A percentile compares a stretch with the other conserved stretches of the same genome.
phyloP scores from a whole-genome alignment of 2,888 invertebrate genomes.

The Seira musarum region DNA sequence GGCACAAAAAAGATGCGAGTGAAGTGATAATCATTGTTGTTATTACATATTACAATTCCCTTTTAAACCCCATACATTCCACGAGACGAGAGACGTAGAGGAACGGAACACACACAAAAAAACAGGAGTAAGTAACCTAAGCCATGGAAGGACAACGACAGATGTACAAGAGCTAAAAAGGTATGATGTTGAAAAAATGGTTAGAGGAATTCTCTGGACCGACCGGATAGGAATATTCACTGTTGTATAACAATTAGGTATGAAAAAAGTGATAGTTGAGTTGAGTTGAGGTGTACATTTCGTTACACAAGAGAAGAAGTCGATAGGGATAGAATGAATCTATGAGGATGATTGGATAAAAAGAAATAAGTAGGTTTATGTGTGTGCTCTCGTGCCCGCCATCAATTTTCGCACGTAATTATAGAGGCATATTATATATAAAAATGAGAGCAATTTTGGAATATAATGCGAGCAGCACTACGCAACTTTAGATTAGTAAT shows the following conservation, averaged over 20 bases:
- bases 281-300: neutral
- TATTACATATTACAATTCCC: neutral
- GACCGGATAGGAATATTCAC: constrained; percentile 35
- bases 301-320: neutral
- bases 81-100: no score
- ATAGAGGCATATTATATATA: neutral
- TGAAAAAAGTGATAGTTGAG: neutral
- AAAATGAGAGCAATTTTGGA: neutral
- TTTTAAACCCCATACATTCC: neutral
- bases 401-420: constrained; percentile 23
- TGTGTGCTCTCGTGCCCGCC: constrained; percentile 32
- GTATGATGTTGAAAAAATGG: constrained; percentile 16
- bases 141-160: constrained; percentile 4
- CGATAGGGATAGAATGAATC: neutral
- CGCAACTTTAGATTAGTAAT: no score
- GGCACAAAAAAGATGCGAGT: constrained; percentile 1
- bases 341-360: neutral
- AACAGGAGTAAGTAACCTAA: neutral
- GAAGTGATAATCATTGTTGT: constrained; percentile 32
- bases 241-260: neutral
- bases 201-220: constrained; percentile 35
- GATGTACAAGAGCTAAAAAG: constrained; percentile 33
- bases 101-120: constrained; percentile 21
- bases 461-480: no score
- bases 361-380: neutral